Evolutionary conservation across 2,888 invertebrate species (phyloP).

Genomic region (Eilema sororculum): DNA sequence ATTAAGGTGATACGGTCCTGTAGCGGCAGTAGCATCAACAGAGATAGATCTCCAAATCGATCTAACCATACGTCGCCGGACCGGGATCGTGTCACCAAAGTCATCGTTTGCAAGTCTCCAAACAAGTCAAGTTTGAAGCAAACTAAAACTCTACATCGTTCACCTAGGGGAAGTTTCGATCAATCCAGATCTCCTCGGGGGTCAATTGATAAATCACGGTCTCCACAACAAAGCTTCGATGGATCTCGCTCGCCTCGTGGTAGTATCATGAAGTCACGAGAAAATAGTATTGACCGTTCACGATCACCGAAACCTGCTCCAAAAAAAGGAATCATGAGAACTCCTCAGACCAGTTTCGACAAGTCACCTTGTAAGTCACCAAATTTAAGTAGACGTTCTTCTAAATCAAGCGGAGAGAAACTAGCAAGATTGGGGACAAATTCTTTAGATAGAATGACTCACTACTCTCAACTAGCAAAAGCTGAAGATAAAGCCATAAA

Average conservation of each 20-base stretch:
- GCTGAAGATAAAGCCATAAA: slow-evolving; percentile 84
- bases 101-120: slow-evolving; percentile 84
- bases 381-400: slow-evolving; percentile 77
- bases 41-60: slow-evolving; percentile 79
- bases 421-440: slow-evolving; percentile 82
- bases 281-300: slow-evolving; percentile 78
- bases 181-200: slow-evolving; percentile 84
- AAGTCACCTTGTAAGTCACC: slow-evolving; percentile 82
- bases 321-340: slow-evolving; percentile 84
- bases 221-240: slow-evolving; percentile 87
- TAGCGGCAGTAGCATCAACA: slow-evolving; percentile 83
- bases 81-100: slow-evolving; percentile 81
- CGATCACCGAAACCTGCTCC: slow-evolving; percentile 83
- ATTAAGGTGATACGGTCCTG: slow-evolving; percentile 85
- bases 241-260: slow-evolving; percentile 81
- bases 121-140: slow-evolving; percentile 82
- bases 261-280: slow-evolving; percentile 83
- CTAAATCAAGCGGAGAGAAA: slow-evolving; percentile 78
- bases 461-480: slow-evolving; percentile 83
- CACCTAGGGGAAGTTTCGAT: slow-evolving; percentile 86
- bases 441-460: slow-evolving; percentile 81
- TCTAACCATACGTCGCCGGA: slow-evolving; percentile 72
- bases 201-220: slow-evolving; percentile 86
- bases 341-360: slow-evolving; percentile 83
- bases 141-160: slow-evolving; percentile 77